Evolutionary conservation across 2,113 vertebrate genomes (phyloP).

Genomic region (Cheilinus undulatus): DNA sequence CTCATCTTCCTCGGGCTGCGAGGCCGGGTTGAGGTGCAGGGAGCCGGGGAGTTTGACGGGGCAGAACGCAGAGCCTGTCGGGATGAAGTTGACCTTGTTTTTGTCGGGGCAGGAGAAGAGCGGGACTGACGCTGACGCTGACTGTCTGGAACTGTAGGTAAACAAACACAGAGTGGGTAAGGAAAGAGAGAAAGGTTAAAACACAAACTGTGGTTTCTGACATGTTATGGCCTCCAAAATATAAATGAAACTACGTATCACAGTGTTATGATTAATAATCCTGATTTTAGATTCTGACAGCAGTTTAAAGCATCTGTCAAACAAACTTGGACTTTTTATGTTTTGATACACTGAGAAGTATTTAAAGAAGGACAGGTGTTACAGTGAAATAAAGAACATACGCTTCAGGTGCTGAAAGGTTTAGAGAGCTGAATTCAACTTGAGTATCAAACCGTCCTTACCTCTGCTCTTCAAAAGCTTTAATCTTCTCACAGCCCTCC

Average conservation of each 20-base stretch:
- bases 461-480: conserved; percentile 99
- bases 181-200: not conserved
- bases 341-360: not conserved
- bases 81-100: conserved; percentile 99
- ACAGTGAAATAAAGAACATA: no score
- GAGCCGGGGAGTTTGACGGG: conserved; percentile 93
- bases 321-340: no score
- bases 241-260: no score
- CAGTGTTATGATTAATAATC: no score
- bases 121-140: conserved; percentile 87
- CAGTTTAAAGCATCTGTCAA: no score
- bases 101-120: conserved; percentile 99
- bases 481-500: conserved; percentile 99
- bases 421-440: not conserved
- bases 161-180: not conserved
- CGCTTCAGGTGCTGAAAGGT: not conserved
- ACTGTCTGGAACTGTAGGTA: conserved; percentile 89
- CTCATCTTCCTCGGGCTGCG: conserved; percentile 87
- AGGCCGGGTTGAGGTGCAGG: conserved; percentile 82
- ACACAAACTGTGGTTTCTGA: not conserved
- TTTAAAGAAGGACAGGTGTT: not conserved
- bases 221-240: no score
- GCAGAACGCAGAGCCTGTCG: conserved; percentile 98
- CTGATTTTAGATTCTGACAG: no score
- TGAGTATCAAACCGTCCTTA: conserved; percentile 73